Evolutionary conservation across 2,797 vertebrate genomes (phyloP).

Genomic region (Acrocephalus scirpaceus): DNA sequence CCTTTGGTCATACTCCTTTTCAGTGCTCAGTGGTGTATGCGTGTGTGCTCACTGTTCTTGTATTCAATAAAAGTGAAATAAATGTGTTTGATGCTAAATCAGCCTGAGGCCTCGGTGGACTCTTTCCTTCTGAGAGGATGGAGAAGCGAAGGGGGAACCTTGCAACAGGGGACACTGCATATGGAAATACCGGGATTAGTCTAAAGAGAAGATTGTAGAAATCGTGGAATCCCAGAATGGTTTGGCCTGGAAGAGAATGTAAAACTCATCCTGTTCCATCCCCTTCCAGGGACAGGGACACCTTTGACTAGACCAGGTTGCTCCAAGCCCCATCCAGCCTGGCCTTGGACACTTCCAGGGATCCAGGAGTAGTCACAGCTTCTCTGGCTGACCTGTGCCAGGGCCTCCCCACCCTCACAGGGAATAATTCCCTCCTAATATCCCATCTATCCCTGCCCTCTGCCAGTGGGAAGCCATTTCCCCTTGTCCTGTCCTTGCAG

Average conservation of each 20-base stretch:
- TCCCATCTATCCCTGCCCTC: rapidly evolving
- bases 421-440: rapidly evolving
- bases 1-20: constrained; percentile 62
- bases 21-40: constrained; percentile 92
- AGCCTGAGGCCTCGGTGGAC: not conserved
- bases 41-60: constrained; percentile 96
- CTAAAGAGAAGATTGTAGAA: rapidly evolving
- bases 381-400: not conserved
- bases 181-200: not conserved
- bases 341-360: not conserved
- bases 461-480: not conserved
- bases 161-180: rapidly evolving
- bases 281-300: not conserved
- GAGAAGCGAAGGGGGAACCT: not conserved
- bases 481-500: rapidly evolving
- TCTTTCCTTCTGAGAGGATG: not conserved
- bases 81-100: constrained; percentile 86
- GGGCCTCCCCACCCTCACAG: rapidly evolving
- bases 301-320: rapidly evolving
- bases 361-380: not conserved
- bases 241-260: not conserved
- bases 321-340: rapidly evolving
- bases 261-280: not conserved
- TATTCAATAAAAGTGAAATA: constrained; percentile 95
- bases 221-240: not conserved